Conservation (phyloP, 2,888 invertebrate genomes). For the Lithosia quadra region DNA sequence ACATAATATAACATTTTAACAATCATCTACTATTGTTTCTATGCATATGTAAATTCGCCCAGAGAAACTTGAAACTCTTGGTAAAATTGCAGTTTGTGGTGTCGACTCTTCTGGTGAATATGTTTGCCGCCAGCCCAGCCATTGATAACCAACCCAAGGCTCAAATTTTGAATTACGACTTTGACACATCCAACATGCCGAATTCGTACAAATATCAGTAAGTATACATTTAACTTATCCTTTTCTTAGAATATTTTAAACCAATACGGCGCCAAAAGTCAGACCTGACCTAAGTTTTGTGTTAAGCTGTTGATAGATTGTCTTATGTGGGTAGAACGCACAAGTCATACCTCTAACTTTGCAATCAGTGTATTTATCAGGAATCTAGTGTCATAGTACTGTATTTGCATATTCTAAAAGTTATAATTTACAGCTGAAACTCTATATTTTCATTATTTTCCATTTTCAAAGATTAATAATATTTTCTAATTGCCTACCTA, state of each 20-base stretch:
- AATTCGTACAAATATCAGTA: constrained; percentile 80
- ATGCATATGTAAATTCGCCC: too few species aligned
- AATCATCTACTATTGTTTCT: too few species aligned
- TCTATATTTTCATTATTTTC: background rate
- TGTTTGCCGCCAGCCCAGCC: constrained; percentile 60
- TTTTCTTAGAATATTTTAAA: background rate
- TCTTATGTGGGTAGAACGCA: background rate
- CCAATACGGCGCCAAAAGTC: background rate
- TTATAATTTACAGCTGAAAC: background rate
- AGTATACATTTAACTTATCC: constrained; percentile 55
- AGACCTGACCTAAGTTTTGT: background rate
- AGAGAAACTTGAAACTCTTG: constrained; percentile 15
- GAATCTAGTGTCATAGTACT: background rate
- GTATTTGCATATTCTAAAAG: too few species aligned
- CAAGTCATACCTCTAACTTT: background rate
- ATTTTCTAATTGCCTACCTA: background rate
- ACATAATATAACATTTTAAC: too few species aligned
- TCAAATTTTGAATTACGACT: constrained; percentile 72
- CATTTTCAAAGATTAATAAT: background rate
- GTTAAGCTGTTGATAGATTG: background rate
- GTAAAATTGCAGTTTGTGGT: constrained; percentile 67
- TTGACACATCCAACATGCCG: constrained; percentile 74
- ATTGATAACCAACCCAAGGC: constrained; percentile 63
- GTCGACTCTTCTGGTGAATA: constrained; percentile 55
- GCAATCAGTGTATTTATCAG: background rate